Evolutionary conservation across 2,888 invertebrate genomes (phyloP), one percentile per base, ranked within the genome.

Genomic region (Hyles lineata): DNA sequence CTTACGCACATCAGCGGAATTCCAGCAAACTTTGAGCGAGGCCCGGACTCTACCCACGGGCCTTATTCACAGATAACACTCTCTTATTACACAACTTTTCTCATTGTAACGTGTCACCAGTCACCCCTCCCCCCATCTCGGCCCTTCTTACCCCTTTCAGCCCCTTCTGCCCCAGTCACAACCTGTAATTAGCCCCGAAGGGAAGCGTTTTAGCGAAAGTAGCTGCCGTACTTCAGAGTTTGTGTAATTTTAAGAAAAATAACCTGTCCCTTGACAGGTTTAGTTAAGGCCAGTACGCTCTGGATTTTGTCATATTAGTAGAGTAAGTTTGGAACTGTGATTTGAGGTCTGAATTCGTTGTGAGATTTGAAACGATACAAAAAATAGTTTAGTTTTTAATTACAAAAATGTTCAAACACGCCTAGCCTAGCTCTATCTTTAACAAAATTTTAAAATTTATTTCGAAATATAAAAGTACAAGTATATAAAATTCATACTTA

Each of bases 51-150:
- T 43, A 43, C 67, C 75, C 79, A 85, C 77, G 83, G 79, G 84
- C 75, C 80, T 79, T 72, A 85, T 85, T 87, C 73, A 23, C 70
- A 60, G 58, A 55, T 59, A 59, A 70, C 86, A 85, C 85, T 86
- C 87, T 85, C 87, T 91, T 89, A 90, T 88, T 89, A 85, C 86
- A 83, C 84, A 92, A 92, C 88, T 91, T 90, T 90, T 85, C 85
- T 85, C 88, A 90, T 90, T 88, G 90, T 86, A 83, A 87, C 87
- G 86, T 88, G 89, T 87, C 86, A 83, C 84, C 82, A 81, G 78
- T 76, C 75, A 74, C 76, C 75, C 74, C 72, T 71, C 63, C 74
- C 72, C 70, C 61, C 74, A 7, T 52, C 9, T 70, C 60, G 23
- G 43, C 67, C 69, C 43, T 72, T 25, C 25, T 70, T 67, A 74